Evolutionary conservation across 2,113 vertebrate genomes (phyloP).

Genomic region (Clupea harengus): DNA sequence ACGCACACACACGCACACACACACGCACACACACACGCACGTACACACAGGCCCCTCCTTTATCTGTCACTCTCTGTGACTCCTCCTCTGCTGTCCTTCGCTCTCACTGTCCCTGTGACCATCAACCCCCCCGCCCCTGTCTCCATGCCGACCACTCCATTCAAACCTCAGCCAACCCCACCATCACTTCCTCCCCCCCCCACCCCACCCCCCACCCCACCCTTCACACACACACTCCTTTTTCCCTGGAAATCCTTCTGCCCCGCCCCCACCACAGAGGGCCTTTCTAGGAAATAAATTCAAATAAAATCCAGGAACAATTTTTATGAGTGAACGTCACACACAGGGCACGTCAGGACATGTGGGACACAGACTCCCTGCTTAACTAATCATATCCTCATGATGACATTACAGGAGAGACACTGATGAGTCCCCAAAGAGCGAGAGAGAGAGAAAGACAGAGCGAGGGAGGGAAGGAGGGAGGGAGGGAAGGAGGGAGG

Average conservation of each 20-base stretch:
- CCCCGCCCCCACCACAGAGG: background rate
- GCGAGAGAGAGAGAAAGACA: background rate
- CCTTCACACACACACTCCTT: background rate
- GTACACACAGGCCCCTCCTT: background rate
- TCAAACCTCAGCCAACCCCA: background rate
- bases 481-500: background rate
- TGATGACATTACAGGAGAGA: constrained; percentile 10
- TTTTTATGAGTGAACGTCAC: background rate
- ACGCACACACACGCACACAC: constrained; percentile 32
- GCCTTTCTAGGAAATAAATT: background rate
- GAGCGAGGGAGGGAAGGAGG: background rate
- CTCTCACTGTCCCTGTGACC: background rate
- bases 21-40: constrained; percentile 24
- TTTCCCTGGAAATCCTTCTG: background rate
- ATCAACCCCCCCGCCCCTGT: constrained; percentile 2
- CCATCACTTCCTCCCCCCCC: background rate
- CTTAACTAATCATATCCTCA: background rate
- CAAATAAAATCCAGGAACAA: background rate
- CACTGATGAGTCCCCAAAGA: background rate
- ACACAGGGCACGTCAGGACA: constrained; percentile 12
- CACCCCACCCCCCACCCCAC: background rate
- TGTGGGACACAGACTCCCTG: background rate
- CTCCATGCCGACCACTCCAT: background rate
- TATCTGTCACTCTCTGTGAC: constrained; percentile 3
- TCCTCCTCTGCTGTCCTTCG: background rate